These are phyloP conservation scores for Falco peregrinus DNA, from an alignment of 2,797 vertebrate genomes.

Conservation along the genomic window DNA sequence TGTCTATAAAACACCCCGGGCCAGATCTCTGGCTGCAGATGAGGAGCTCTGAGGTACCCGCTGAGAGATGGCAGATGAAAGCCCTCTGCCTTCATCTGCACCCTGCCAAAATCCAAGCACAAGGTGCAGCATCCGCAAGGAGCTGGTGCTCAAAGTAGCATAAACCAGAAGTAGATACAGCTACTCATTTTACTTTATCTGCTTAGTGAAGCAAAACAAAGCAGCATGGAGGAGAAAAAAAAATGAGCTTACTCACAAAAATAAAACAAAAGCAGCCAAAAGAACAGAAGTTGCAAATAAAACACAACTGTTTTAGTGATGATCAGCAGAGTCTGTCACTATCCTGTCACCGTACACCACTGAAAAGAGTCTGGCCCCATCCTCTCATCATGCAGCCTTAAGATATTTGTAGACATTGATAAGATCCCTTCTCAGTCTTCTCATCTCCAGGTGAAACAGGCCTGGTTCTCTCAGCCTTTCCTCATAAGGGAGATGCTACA, in stretches of 20 bases:
- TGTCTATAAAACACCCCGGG: not conserved
- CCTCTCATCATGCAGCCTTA: too few species aligned
- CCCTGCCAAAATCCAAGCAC: not conserved
- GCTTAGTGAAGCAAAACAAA: not conserved
- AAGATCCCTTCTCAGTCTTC: too few species aligned
- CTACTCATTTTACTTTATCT: not conserved
- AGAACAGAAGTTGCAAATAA: not conserved
- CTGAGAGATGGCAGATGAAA: not conserved
- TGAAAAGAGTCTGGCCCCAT: too few species aligned
- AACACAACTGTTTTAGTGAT: not conserved
- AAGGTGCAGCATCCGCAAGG: not conserved
- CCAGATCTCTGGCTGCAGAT: not conserved
- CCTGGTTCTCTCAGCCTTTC: too few species aligned
- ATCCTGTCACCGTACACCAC: too few species aligned
- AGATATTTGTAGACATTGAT: too few species aligned
- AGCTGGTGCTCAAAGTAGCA: not conserved
- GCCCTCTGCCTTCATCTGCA: not conserved
- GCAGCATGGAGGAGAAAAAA: not conserved
- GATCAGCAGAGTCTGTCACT: not conserved
- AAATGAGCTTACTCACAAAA: not conserved
- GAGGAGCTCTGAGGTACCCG: rapidly evolving
- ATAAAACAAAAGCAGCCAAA: not conserved
- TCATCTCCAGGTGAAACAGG: too few species aligned
- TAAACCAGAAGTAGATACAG: not conserved
- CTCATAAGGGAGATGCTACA: too few species aligned